phyloP scores from a whole-genome alignment of 2,113 vertebrate genomes.

The Collichthys lucidus region DNA sequence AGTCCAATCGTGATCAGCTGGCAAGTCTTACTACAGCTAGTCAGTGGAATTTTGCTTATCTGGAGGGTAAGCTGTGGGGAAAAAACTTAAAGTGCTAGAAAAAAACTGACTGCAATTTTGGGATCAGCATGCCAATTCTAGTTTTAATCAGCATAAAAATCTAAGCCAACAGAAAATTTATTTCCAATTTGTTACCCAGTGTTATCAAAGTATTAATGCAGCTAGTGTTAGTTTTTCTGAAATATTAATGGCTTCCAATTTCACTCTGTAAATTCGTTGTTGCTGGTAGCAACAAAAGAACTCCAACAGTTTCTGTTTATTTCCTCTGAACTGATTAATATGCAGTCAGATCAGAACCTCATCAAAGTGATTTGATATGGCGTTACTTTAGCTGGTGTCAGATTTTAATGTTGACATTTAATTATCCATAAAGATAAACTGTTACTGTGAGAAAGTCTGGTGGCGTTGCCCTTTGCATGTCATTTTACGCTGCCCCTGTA shows the following conservation, averaged over 20 bases:
- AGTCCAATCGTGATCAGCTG: too few relatives aligned
- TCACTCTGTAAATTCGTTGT: not conserved
- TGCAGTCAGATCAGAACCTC: conserved; percentile 39
- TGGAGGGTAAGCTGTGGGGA: too few relatives aligned
- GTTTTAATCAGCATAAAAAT: too few relatives aligned
- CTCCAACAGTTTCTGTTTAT: conserved; percentile 25
- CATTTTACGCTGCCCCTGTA: conserved; percentile 25
- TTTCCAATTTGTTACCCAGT: too few relatives aligned
- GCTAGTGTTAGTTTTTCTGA: conserved; percentile 5
- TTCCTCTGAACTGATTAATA: conserved; percentile 34
- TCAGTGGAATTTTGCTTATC: too few relatives aligned
- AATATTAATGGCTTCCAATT: not conserved
- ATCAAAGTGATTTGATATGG: conserved; percentile 27
- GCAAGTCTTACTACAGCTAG: too few relatives aligned
- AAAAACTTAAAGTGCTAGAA: too few relatives aligned
- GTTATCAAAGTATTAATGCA: not conserved
- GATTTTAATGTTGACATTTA: conserved; percentile 63
- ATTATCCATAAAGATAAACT: conserved; percentile 68
- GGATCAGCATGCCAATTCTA: too few relatives aligned
- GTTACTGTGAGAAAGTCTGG: conserved; percentile 48
- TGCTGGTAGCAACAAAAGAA: not conserved
- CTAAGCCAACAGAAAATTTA: too few relatives aligned
- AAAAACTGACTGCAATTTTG: too few relatives aligned
- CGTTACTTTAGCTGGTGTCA: not conserved
- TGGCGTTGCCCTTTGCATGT: conserved; percentile 44